Base-by-base conservation (phyloP, 1,140 invertebrate species). In the Hycleus cichorii region DNA sequence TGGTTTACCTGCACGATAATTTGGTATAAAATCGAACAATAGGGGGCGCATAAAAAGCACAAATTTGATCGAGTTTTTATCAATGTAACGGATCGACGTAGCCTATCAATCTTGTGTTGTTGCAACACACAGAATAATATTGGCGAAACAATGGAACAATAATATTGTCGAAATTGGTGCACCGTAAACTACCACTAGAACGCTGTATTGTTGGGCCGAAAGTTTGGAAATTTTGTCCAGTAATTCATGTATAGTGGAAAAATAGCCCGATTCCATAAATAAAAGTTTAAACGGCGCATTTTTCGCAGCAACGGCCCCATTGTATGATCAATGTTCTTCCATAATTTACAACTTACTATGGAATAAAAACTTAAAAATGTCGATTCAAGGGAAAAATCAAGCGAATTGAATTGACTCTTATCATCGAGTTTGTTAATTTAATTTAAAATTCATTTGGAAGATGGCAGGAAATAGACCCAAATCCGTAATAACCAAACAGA, bases 281-380 rank as follows among this genome's bases (percentile, higher is more conserved):
- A 57, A 57, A 57, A 50, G 44, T 50, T 40, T 57, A 57, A 57
- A 40, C 56, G 56, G 45, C 47, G 42, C 39, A 57, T 9, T 27
- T 49, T 57, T 57, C 47, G 26, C 44, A 49, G 49, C 18, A 18
- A 57, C 47, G 25, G 56, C 45, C 47, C 59, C 54, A 62, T 64
- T 64, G 63, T 64, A 53, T 64, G 60, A 64, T 64, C 63, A 64
- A 62, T 62, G 60, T 64, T 64, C 60, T 64, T 51, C 57, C 63
- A 64, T 62, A 59, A 58, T 59, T 62, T 59, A 62, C 59, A 57
- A 45, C 49, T 47, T 58, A 45, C 26, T 43, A 48, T 12, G 42
- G 45, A 32, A 32, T 5, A 32, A 5, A 32, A 32, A 32, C 32
- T 7, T 4, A 3, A 32, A 32, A 32, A 32, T 32, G 4, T 1